These are phyloP conservation scores for Diarsia rubi DNA, from an alignment of 2,888 invertebrate genomes.

Conservation along the genomic window DNA sequence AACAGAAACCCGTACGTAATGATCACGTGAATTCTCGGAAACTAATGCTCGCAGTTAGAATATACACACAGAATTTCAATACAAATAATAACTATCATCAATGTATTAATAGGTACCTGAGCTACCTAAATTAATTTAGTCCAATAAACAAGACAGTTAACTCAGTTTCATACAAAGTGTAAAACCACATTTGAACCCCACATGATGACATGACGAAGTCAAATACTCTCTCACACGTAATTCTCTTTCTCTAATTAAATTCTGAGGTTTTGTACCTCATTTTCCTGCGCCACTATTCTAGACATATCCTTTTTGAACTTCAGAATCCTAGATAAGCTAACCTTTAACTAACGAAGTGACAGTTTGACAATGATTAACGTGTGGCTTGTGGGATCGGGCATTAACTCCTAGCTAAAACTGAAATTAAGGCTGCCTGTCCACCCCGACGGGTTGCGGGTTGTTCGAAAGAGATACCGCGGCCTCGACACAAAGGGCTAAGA, in stretches of 20 bases:
- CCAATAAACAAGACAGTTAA: slow-evolving; percentile 11
- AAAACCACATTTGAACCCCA: slow-evolving; percentile 5
- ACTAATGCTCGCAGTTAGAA: not conserved
- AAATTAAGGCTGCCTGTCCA: no score
- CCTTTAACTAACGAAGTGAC: slow-evolving; percentile 29
- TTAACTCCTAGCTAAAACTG: slow-evolving; percentile 7
- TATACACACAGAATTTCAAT: not conserved
- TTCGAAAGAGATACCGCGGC: no score
- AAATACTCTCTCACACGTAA: slow-evolving; percentile 18
- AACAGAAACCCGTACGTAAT: not conserved
- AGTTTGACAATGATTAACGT: slow-evolving; percentile 41
- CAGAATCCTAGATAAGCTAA: slow-evolving; percentile 8
- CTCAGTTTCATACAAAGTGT: not conserved
- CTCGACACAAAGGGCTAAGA: no score
- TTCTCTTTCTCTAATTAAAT: slow-evolving; percentile 31
- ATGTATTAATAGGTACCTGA: not conserved
- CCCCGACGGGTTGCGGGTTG: no score
- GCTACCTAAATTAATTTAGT: not conserved
- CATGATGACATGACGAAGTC: slow-evolving; percentile 12
- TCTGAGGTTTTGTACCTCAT: slow-evolving; percentile 15
- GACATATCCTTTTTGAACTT: slow-evolving; percentile 17
- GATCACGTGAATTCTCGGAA: not conserved
- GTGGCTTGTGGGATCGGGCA: slow-evolving; percentile 5
- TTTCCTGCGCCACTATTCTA: slow-evolving; percentile 20
- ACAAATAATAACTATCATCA: not conserved